A percentile compares a stretch with the other conserved stretches of the same genome.
phyloP scores from a whole-genome alignment of 2,113 vertebrate genomes.

The Beaufortia kweichowensis region DNA sequence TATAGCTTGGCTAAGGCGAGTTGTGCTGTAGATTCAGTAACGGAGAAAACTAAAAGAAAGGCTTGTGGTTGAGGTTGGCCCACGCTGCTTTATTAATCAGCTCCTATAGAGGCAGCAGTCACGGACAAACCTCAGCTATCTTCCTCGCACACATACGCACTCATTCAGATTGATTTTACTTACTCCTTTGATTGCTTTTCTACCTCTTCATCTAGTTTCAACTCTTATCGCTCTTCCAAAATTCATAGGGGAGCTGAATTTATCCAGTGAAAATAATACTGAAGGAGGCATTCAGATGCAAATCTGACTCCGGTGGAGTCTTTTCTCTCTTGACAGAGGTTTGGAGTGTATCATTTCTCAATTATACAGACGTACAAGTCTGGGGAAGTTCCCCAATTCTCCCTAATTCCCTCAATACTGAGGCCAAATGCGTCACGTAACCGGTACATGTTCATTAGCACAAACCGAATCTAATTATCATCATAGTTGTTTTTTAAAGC shows the following conservation, averaged over 20 bases:
- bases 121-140: neutral
- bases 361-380: slow-evolving; percentile 41
- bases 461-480: neutral
- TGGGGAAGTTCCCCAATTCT: neutral
- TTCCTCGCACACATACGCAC: neutral
- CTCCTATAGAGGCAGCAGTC: neutral
- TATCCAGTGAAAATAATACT: slow-evolving; percentile 42
- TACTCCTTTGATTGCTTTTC: slow-evolving; percentile 49
- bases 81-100: slow-evolving; percentile 15
- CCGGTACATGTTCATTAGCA: neutral
- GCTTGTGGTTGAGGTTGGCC: neutral
- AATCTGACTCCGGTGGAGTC: slow-evolving; percentile 50
- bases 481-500: neutral
- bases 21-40: no score
- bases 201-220: slow-evolving; percentile 10
- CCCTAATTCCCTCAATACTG: neutral
- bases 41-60: neutral
- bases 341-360: slow-evolving; percentile 47
- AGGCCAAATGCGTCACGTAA: slow-evolving; percentile 6
- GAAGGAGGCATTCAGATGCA: slow-evolving; percentile 50
- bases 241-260: slow-evolving; percentile 38
- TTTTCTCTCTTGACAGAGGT: slow-evolving; percentile 38
- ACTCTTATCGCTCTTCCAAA: slow-evolving; percentile 38
- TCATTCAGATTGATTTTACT: slow-evolving; percentile 53
- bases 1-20: no score